A percentile compares a stretch with the other conserved stretches of the same genome.
Evolutionary conservation across 37 sponge, comb jelly and placozoan genomes (phyloP).

Genomic region (Spongilla lacustris): DNA sequence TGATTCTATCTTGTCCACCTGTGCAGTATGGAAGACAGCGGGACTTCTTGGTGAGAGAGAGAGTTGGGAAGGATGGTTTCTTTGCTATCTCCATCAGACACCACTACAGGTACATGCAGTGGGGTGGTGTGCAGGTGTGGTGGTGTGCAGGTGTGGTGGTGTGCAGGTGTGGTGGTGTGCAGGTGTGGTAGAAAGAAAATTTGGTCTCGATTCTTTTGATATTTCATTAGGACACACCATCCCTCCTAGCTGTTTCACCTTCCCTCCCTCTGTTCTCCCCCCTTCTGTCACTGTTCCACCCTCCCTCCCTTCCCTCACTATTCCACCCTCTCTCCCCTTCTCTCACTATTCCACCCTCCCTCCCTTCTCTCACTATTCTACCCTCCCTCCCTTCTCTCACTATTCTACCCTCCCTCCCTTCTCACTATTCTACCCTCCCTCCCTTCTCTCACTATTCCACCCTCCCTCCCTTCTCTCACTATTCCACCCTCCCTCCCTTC

Average conservation of each 20-base stretch:
- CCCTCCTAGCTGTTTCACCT: no score
- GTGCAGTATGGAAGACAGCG: conserved; percentile 78
- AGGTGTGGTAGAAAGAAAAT: no score
- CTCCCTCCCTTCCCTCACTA: no score
- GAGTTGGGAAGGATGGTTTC: conserved; percentile 67
- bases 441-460: no score
- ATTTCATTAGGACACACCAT: no score
- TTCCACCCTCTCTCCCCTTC: not conserved
- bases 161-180: not conserved
- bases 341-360: not conserved
- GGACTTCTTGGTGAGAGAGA: conserved; percentile 77
- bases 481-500: no score
- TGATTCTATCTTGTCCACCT: conserved; percentile 2
- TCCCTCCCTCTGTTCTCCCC: no score
- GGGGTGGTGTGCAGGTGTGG: not conserved
- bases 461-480: no score
- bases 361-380: not conserved
- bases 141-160: not conserved
- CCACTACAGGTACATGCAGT: conserved; percentile 65
- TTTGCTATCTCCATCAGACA: conserved; percentile 82
- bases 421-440: no score
- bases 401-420: not conserved
- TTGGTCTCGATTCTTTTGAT: no score
- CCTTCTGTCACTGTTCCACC: no score
- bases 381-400: not conserved